Evolutionary conservation across 2,888 invertebrate genomes (phyloP).

Genomic region (Philonicus albiceps): DNA sequence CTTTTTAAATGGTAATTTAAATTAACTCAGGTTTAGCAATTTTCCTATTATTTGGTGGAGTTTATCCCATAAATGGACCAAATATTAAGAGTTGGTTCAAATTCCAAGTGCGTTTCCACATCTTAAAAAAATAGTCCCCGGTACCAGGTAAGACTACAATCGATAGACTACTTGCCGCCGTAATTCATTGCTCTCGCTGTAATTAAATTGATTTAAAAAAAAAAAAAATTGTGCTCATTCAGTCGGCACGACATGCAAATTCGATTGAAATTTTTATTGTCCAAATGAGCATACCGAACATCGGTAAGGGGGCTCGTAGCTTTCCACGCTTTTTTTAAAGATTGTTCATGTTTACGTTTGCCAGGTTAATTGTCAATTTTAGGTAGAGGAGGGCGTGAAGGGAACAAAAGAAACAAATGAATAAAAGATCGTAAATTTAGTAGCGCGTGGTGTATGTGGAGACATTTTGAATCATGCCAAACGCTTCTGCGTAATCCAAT

Average conservation of each 20-base stretch:
- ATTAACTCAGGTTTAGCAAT: neutral
- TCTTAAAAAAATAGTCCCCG: neutral
- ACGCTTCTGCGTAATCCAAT: neutral
- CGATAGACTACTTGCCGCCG: neutral
- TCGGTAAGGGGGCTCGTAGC: neutral
- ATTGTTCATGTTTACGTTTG: neutral
- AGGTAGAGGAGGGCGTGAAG: neutral
- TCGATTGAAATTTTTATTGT: constrained; percentile 6
- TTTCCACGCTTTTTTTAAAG: neutral
- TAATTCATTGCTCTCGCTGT: constrained; percentile 5
- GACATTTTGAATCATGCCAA: neutral
- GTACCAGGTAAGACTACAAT: neutral
- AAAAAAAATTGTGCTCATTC: constrained; percentile 15
- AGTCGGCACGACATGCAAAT: constrained; percentile 21
- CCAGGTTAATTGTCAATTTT: neutral
- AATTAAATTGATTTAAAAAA: constrained; percentile 27
- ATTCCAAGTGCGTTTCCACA: neutral
- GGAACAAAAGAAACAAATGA: neutral
- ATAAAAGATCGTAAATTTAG: neutral
- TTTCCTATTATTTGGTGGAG: neutral
- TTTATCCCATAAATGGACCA: neutral
- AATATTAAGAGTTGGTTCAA: neutral
- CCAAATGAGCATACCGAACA: neutral
- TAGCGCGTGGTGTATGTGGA: neutral
- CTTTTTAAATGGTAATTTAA: neutral